Conservation (phyloP, 1,140 invertebrate species). For the Drosophila baimaii region DNA sequence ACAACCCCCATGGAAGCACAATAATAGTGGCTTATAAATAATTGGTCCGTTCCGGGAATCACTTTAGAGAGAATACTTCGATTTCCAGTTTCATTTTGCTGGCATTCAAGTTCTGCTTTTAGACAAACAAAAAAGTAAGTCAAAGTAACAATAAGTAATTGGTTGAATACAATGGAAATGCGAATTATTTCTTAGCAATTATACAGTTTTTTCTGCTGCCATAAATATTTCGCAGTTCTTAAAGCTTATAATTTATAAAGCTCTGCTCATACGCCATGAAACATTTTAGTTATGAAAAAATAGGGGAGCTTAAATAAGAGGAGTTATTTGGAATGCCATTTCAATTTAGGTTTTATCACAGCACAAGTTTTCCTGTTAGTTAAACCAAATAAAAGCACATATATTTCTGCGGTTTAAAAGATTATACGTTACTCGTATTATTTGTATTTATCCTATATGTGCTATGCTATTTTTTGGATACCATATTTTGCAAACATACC, state of each 20-base stretch:
- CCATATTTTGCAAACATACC: background rate
- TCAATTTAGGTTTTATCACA: background rate
- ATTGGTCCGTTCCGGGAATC: background rate
- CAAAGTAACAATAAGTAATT: too few relatives aligned
- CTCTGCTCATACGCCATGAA: too few relatives aligned
- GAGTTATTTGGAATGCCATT: background rate
- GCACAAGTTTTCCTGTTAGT: background rate
- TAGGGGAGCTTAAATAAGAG: background rate
- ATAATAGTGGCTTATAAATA: conserved; percentile 14
- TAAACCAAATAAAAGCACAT: background rate
- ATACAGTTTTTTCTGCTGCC: background rate
- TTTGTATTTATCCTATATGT: conserved; percentile 18
- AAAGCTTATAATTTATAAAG: too few relatives aligned
- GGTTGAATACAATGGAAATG: background rate
- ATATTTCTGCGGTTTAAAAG: conserved; percentile 1
- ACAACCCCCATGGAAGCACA: background rate
- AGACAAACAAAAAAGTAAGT: conserved; percentile 1
- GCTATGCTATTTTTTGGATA: background rate
- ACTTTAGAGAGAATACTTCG: background rate
- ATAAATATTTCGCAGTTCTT: background rate
- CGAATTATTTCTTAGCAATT: too few relatives aligned
- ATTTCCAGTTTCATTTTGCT: background rate
- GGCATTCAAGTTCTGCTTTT: too few relatives aligned
- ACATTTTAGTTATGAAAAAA: background rate
- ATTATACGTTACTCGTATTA: background rate